Evolutionary conservation across 2,113 vertebrate species (phyloP), one percentile per base, ranked within the genome.

Genomic region (Ctenomys sociabilis): DNA sequence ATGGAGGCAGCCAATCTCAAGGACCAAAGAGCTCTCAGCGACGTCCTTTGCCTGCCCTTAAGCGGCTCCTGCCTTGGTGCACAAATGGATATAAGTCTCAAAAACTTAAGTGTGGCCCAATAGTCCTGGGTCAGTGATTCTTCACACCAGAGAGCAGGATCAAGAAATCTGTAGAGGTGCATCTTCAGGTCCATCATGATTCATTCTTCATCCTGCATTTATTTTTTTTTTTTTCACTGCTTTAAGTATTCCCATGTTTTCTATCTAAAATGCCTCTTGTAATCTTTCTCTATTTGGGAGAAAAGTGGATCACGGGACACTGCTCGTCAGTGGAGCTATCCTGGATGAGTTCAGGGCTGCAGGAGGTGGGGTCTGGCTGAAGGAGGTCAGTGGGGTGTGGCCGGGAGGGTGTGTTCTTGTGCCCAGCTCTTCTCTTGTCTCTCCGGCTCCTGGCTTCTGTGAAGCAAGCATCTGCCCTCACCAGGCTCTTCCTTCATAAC

Each of bases 1-100:
- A 35, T 10, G 68, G 17, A 19, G 5, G 37, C 0, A 1, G n/a
- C 28, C n/a, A 57, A 17, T 40, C 24, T 89, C 85, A n/a, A 21
- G 75, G n/a, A 84, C 37, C 43, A 52, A 59, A 37, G 19, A 3
- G 57, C 59, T 19, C 43, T 45, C 24, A 37, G 9, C 0, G 4
- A 12, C 28, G 57, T 26, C 0, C 2, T 11, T 16, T 13, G 1
- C 68, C 0, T 26, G 21, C 68, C 13, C 3, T 26, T 10, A 49
- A 70, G 59, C 9, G 5, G 32, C 28, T 24, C 2, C 3, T n/a
- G 13, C 3, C 6, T 78, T 11, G 0, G 16, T 70, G 43, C 45
- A 30, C 68, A 35, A 81, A 8, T 49, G 22, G 54, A 32, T 43
- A 1, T 13, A 24, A 10, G 7, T 59, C 22, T 30, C 32, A 7